Base-by-base conservation (phyloP, 2,113 vertebrate genomes). In the Illadopsis cleaveri region DNA sequence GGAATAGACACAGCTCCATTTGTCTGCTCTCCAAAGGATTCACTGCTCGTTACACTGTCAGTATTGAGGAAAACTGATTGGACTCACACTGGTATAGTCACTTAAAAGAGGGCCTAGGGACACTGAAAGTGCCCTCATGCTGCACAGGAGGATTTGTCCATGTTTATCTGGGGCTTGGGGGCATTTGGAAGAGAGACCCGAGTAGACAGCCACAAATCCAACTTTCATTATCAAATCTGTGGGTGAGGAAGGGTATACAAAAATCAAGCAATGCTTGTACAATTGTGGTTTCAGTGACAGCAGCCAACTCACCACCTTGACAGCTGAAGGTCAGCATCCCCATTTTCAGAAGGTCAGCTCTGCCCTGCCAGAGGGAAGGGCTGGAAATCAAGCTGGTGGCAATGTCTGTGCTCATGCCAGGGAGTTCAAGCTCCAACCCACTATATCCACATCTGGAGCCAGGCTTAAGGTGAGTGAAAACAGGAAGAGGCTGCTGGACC, bases 21-120 rank as follows among this genome's bases (percentile, higher is more conserved):
- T 82, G 91, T 91, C 94, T 91, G 65, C 68, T 35, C 91, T 93
- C 89, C 83, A 35, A 85, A 91, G 91, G 78, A 90, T 85, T 87
- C 91, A 45, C 62, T 85, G 93, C 89, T 90, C 73, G 82, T 94
- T 93, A 88, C 50, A 31, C 87, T 71, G 38, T 27, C 83, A 93
- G 82, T 6, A 56, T 38, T 37, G 38, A 68, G 76, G 57, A 93
- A 86, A 94, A 94, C 45, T 89, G 89, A 95, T 80, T 71, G 81
- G 91, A 65, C 57, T 91, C 82, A 35, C 28, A 79, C 86, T 31
- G 53, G 5, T 64, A 9, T 9, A 89, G 91, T 81, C 80, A 84
- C 84, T 91, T 96, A 82, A 40, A 91, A 89, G 56, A 89, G 80
- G 42, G 66, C 44, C 64, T 16, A 57, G 72, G 86, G 86, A 91